Evolutionary conservation across 1,140 invertebrate genomes (phyloP).

Genomic region (Drosophila pseudoobscura): DNA sequence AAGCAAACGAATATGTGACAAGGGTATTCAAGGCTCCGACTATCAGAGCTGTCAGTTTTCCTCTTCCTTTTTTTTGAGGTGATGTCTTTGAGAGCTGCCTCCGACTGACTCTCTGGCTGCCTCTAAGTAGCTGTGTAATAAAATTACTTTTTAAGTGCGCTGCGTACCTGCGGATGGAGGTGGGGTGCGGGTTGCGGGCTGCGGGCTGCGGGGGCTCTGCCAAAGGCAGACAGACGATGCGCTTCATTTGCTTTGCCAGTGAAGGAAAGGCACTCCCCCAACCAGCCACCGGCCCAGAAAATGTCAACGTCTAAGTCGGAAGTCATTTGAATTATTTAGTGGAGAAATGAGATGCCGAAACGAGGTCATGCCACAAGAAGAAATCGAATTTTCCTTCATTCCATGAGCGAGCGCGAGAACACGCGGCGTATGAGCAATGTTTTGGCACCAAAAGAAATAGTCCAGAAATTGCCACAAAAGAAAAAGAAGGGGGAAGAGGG

Average conservation of each 20-base stretch:
- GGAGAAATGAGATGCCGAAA: constrained; percentile 3
- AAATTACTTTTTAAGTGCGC: constrained; percentile 79
- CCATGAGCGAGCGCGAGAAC: background rate
- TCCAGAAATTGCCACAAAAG: constrained; percentile 10
- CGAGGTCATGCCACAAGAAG: background rate
- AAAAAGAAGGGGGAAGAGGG: background rate
- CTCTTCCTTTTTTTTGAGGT: no score
- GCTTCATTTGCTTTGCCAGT: constrained; percentile 56
- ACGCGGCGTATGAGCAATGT: constrained; percentile 43
- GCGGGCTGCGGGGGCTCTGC: no score
- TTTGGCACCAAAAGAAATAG: constrained; percentile 5
- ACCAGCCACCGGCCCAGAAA: background rate
- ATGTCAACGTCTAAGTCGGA: constrained; percentile 73
- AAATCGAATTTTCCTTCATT: background rate
- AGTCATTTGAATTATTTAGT: constrained; percentile 77
- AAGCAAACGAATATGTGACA: no score
- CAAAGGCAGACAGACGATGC: background rate
- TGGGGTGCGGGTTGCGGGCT: no score
- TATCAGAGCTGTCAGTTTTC: background rate
- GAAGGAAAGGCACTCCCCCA: constrained; percentile 5
- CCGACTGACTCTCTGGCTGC: background rate
- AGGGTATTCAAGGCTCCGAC: no score
- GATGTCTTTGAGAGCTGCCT: background rate
- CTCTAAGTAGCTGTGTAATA: constrained; percentile 77
- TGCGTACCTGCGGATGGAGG: constrained; percentile 38